Conservation (phyloP, 2,888 invertebrate genomes). For the Troides aeacus region DNA sequence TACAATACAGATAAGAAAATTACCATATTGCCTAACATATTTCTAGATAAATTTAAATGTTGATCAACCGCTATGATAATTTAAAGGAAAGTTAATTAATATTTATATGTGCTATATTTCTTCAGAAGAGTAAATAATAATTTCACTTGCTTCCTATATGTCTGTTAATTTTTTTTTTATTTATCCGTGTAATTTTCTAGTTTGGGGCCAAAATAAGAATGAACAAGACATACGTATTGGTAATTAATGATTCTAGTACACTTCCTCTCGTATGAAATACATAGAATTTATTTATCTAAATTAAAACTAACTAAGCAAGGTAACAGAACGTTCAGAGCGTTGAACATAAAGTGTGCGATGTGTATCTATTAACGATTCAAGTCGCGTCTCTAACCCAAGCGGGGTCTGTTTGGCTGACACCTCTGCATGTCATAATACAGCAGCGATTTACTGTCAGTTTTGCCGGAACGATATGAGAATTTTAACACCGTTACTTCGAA, state of each 20-base stretch:
- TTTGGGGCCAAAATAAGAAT: background rate
- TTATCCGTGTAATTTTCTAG: background rate
- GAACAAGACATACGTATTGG: background rate
- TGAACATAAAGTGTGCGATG: slow-evolving; percentile 15
- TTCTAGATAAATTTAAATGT: background rate
- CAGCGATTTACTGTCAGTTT: slow-evolving; percentile 57
- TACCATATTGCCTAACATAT: background rate
- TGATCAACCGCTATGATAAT: background rate
- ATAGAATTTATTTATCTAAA: background rate
- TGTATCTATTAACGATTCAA: slow-evolving; percentile 42
- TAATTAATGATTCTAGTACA: background rate
- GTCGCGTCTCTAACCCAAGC: slow-evolving; percentile 65
- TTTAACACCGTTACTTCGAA: slow-evolving; percentile 32
- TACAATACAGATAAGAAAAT: slow-evolving; percentile 17
- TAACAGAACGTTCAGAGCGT: slow-evolving; percentile 11
- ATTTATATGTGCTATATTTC: background rate
- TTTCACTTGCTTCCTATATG: background rate
- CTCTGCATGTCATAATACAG: slow-evolving; percentile 59
- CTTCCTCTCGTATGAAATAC: background rate
- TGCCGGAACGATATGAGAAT: slow-evolving; percentile 39
- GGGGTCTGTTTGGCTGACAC: slow-evolving; percentile 61
- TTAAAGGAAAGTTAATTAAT: too few species aligned
- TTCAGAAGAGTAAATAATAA: background rate
- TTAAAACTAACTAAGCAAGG: background rate
- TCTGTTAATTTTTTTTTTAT: background rate